phyloP scores from a whole-genome alignment of 1,140 invertebrate species.

The Forficula auricularia region DNA sequence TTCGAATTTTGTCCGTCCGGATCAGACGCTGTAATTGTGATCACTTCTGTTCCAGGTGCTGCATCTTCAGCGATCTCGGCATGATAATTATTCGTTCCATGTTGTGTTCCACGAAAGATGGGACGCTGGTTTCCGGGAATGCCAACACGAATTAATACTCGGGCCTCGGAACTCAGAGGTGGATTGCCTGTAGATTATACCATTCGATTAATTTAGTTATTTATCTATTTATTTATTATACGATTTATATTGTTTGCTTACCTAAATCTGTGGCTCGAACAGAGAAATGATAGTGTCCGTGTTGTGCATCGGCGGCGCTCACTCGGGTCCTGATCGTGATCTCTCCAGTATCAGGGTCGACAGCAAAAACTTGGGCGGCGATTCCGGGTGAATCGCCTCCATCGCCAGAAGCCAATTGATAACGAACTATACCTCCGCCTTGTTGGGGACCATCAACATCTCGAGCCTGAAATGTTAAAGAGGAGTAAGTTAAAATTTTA shows the following conservation, averaged over 20 bases:
- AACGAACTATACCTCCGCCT: slow-evolving; percentile 45
- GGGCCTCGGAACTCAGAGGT: slow-evolving; percentile 41
- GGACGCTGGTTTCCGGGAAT: slow-evolving; percentile 60
- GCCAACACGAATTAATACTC: slow-evolving; percentile 47
- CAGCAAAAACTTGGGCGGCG: slow-evolving; percentile 32
- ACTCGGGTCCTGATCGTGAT: slow-evolving; percentile 41
- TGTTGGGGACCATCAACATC: slow-evolving; percentile 50
- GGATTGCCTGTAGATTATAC: slow-evolving; percentile 28
- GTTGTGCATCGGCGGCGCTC: slow-evolving; percentile 48
- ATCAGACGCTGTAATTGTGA: slow-evolving; percentile 49
- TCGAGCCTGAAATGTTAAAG: slow-evolving; percentile 32
- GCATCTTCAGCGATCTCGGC: slow-evolving; percentile 54
- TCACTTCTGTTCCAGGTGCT: slow-evolving; percentile 44
- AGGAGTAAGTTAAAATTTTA: too few species aligned
- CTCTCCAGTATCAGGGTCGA: slow-evolving; percentile 50
- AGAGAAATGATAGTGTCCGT: slow-evolving; percentile 50
- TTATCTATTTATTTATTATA: too few species aligned
- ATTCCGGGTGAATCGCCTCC: not conserved
- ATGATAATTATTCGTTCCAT: slow-evolving; percentile 36
- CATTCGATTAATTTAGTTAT: too few species aligned
- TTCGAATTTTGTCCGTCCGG: slow-evolving; percentile 54
- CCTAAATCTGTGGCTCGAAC: slow-evolving; percentile 54
- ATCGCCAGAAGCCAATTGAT: slow-evolving; percentile 48
- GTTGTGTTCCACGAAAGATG: slow-evolving; percentile 45
- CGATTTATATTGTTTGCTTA: slow-evolving; percentile 13